Conservation (phyloP, 1,140 invertebrate genomes). For the Papilio dardanus region DNA sequence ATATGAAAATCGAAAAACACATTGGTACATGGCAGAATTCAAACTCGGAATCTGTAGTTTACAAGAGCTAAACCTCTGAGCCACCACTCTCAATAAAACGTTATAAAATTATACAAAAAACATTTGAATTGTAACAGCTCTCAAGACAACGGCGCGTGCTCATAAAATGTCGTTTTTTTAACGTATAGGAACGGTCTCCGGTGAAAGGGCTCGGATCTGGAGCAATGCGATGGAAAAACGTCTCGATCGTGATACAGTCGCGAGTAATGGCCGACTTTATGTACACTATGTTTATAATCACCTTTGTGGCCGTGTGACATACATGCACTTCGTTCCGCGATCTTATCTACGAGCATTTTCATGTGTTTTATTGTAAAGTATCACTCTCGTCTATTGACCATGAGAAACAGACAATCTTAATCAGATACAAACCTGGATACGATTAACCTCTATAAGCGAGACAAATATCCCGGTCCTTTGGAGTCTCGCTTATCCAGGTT, state of each 20-base stretch:
- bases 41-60: too few species aligned
- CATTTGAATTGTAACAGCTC: constrained; percentile 1
- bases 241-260: constrained; percentile 40
- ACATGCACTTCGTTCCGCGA: constrained; percentile 21
- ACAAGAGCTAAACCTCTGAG: too few species aligned
- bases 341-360: neutral
- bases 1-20: too few species aligned
- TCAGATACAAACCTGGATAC: too few species aligned
- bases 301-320: constrained; percentile 27
- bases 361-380: neutral
- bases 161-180: constrained; percentile 40
- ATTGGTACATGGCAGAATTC: too few species aligned
- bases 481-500: too few species aligned
- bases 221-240: constrained; percentile 51
- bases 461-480: too few species aligned
- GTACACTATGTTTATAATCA: constrained; percentile 36
- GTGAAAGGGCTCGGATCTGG: constrained; percentile 47
- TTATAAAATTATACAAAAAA: too few species aligned
- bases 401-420: too few species aligned
- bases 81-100: too few species aligned
- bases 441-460: too few species aligned
- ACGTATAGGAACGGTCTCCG: constrained; percentile 45
- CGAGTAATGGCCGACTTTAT: constrained; percentile 36
- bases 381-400: neutral
- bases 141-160: constrained; percentile 32